phyloP scores from a whole-genome alignment of 2,888 invertebrate species.

The Crioceris asparagi region DNA sequence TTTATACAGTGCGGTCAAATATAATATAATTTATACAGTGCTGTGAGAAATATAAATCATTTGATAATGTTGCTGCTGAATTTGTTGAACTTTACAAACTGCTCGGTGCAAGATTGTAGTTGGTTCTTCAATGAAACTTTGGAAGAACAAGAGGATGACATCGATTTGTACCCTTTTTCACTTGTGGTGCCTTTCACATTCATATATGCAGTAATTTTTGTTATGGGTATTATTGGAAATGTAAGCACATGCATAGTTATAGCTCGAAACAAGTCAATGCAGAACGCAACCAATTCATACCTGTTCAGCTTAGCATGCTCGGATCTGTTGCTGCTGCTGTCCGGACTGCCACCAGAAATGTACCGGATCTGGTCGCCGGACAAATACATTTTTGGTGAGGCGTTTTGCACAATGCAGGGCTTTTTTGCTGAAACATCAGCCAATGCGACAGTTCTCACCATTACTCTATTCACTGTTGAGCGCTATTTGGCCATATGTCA shows the following conservation, averaged over 20 bases:
- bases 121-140: no score
- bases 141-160: constrained; percentile 1
- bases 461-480: constrained; percentile 78
- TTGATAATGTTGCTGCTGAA: no score
- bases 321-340: constrained; percentile 65
- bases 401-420: constrained; percentile 67
- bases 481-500: constrained; percentile 48
- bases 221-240: constrained; percentile 73
- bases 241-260: constrained; percentile 81
- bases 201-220: constrained; percentile 62
- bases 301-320: constrained; percentile 77
- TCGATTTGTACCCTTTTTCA: constrained; percentile 39
- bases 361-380: constrained; percentile 67
- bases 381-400: constrained; percentile 67
- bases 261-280: constrained; percentile 74
- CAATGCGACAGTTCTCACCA: constrained; percentile 66
- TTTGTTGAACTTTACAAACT: no score
- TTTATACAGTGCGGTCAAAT: no score
- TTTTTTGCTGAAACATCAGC: constrained; percentile 71
- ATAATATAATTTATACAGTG: no score
- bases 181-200: constrained; percentile 64
- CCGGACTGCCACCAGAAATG: constrained; percentile 76
- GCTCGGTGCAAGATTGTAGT: no score
- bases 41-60: no score
- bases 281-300: constrained; percentile 71